phyloP scores from a whole-genome alignment of 1,140 invertebrate genomes.

The Neodiprion lecontei region DNA sequence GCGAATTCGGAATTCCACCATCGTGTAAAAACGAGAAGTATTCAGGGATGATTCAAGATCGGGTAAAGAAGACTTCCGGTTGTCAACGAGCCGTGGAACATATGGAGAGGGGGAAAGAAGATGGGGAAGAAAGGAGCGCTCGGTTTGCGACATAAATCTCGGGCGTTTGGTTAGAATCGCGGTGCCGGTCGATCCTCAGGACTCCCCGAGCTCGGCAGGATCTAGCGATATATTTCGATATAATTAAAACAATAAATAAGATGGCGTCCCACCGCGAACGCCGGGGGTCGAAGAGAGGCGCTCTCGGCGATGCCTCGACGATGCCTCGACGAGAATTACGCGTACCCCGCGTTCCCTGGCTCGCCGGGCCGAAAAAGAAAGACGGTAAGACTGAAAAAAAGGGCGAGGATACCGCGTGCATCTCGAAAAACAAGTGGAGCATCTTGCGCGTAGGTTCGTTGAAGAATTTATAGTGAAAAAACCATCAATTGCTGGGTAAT shows the following conservation, averaged over 20 bases:
- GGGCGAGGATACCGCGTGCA: too few species aligned
- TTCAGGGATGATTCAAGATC: slow-evolving; percentile 25
- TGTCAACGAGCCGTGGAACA: background rate
- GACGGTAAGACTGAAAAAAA: too few species aligned
- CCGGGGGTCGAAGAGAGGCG: background rate
- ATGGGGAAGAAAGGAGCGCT: slow-evolving; percentile 22
- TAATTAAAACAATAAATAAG: slow-evolving; percentile 66
- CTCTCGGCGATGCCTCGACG: background rate
- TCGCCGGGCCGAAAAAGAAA: too few species aligned
- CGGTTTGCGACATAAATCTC: slow-evolving; percentile 56
- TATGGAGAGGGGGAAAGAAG: slow-evolving; percentile 20
- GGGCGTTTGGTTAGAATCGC: slow-evolving; percentile 49
- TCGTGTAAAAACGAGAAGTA: too few species aligned
- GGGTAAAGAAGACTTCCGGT: slow-evolving; percentile 11
- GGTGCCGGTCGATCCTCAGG: slow-evolving; percentile 29
- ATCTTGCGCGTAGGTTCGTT: background rate
- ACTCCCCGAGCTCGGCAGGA: slow-evolving; percentile 52
- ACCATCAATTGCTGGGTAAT: too few species aligned
- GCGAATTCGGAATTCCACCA: too few species aligned
- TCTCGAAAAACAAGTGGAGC: background rate
- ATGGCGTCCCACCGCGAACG: slow-evolving; percentile 55
- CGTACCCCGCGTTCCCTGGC: background rate
- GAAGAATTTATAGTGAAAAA: too few species aligned
- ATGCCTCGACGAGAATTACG: background rate
- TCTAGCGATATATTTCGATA: slow-evolving; percentile 64